Evolutionary conservation across 2,888 invertebrate genomes (phyloP).

Genomic region (Pycnomerus fuliginosus): DNA sequence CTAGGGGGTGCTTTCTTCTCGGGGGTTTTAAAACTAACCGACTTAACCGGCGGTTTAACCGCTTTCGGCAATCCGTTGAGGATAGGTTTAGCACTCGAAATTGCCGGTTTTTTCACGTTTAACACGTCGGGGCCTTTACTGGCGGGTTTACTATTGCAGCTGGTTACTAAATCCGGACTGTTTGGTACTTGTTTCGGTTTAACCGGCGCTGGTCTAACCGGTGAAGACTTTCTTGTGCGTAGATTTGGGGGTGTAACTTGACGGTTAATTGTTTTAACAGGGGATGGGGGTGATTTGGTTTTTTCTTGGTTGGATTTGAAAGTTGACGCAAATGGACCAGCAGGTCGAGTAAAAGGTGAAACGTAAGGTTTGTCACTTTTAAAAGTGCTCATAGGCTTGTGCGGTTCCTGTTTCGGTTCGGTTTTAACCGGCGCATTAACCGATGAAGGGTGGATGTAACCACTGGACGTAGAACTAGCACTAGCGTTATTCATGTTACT

Average conservation of each 20-base stretch:
- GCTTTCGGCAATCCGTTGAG: constrained; percentile 49
- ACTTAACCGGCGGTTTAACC: constrained; percentile 51
- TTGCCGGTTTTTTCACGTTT: constrained; percentile 49
- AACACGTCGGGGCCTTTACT: constrained; percentile 62
- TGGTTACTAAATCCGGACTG: constrained; percentile 73
- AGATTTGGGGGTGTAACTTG: constrained; percentile 56
- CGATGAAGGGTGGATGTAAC: constrained; percentile 72
- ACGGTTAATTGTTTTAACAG: constrained; percentile 28
- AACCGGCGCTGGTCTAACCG: constrained; percentile 29
- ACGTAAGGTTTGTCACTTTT: constrained; percentile 38
- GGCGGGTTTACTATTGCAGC: constrained; percentile 65
- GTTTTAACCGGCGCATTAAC: constrained; percentile 62
- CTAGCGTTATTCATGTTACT: constrained; percentile 62
- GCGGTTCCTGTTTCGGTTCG: constrained; percentile 15
- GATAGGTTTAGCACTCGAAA: constrained; percentile 44
- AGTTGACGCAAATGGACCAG: constrained; percentile 33
- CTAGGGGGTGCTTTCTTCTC: constrained; percentile 36
- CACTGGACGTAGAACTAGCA: constrained; percentile 66
- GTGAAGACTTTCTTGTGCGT: constrained; percentile 48
- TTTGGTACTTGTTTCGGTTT: constrained; percentile 43
- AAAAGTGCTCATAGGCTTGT: constrained; percentile 40
- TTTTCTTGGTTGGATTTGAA: constrained; percentile 26
- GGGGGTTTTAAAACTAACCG: constrained; percentile 49
- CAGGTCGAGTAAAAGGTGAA: constrained; percentile 32
- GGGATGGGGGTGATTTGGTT: constrained; percentile 33